Evolutionary conservation across 1,140 invertebrate genomes (phyloP), one percentile per base, ranked within the genome.

Genomic region (Limonius californicus): DNA sequence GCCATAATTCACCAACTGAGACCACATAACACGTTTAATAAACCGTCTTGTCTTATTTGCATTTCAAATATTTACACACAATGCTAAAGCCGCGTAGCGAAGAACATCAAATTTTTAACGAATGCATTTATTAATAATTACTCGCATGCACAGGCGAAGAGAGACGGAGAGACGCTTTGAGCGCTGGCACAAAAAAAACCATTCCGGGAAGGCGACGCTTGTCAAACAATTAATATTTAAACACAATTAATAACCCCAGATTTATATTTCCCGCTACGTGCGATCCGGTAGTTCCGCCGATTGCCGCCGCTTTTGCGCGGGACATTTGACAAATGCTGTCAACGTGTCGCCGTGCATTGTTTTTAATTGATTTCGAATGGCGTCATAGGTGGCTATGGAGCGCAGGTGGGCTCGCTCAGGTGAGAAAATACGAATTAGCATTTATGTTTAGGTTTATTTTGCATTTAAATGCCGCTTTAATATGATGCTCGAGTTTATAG

Each of bases 181-280:
- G n/a, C n/a, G n/a, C n/a, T n/a, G n/a, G n/a, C n/a, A n/a, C n/a
- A 11, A 39, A 45, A 18, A 18, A 6, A 45, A 50, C 19, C 18
- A 50, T 21, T 50, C 45, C 19, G 2, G 14, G 45, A 50, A 39
- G 1, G 35, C n/a, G 8, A 39, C 35, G 35, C 8, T 50, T 50
- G 16, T 50, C 45, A 50, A 54, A 55, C 54, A 32, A 55, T 55
- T 55, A 55, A 55, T 55, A 32, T 55, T 55, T n/a, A 55, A 55
- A 23, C 12, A 15, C 27, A 55, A 55, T 55, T 55, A 55, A 55
- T 32, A 55, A 32, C 15, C 20, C 15, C 12, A 32, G 15, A 55
- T 55, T 55, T 55, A 32, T 32, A 55, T 27, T 55, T 55, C 54
- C 54, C 54, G 54, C 54, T 55, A 55, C 54, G 54, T 55, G 54